Evolutionary conservation across 2,888 invertebrate species (phyloP), one percentile per base, ranked within the genome.

Genomic region (Malacosoma neustria): DNA sequence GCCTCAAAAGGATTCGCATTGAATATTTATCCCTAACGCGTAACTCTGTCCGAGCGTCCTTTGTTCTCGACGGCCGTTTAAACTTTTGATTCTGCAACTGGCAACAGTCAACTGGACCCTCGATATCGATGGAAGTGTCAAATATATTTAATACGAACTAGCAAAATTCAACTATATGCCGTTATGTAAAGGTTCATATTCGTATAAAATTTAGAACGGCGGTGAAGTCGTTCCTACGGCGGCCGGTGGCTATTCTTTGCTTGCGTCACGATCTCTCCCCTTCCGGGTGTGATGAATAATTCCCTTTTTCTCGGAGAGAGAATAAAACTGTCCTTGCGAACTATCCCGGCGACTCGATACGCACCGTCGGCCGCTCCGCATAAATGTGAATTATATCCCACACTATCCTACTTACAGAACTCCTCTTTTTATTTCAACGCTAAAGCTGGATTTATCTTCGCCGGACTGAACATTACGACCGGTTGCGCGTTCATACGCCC

Each of bases 241-340:
- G 54, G 61, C 71, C 68, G 71, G 71, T 74, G 77, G 77, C 75
- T 72, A 76, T 79, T 75, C 81, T 72, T 72, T 72, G 70, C 79
- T 85, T 84, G 84, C 85, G 84, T 82, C 85, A 84, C 71, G 73
- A 72, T 60, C 73, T 84, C 84, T 84, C 84, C 85, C 84, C 84
- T 85, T 85, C 85, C 85, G 85, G 84, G 85, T 84, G 82, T 77
- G 84, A 84, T 85, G 84, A 85, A 85, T 85, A 84, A 85, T 85
- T 84, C 84, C 74, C 75, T 81, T 84, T 80, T 77, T 80, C 80
- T 81, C 70, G 63, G 71, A 61, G 72, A 72, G 71, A 73, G 72
- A 72, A 53, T 53, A 53, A 53, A 53, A 84, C 77, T 79, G 84
- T 85, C 81, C 76, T 77, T 77, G 79, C 71, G 75, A 81, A 80